Evolutionary conservation across 2,797 vertebrate genomes (phyloP).

Genomic region (Philypnodon macrostomus): DNA sequence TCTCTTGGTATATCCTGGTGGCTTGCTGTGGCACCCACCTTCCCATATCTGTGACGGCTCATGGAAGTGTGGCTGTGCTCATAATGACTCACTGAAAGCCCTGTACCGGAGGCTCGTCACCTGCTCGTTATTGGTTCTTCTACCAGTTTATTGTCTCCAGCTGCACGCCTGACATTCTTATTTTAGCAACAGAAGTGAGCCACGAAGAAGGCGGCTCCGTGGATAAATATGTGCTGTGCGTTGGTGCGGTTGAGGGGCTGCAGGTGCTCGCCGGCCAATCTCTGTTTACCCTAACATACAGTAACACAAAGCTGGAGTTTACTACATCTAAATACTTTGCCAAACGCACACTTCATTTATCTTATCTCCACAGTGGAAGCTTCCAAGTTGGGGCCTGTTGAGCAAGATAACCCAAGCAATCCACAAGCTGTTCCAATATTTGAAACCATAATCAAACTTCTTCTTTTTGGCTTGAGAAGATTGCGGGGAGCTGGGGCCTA

Average conservation of each 20-base stretch:
- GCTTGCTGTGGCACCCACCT: constrained; percentile 63
- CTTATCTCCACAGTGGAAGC: constrained; percentile 45
- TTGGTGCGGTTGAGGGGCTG: constrained; percentile 24
- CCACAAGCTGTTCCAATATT: constrained; percentile 52
- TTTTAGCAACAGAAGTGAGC: constrained; percentile 64
- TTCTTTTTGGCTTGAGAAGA: constrained; percentile 51
- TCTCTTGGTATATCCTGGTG: constrained; percentile 30
- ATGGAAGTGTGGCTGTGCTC: constrained; percentile 86
- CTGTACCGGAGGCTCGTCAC: constrained; percentile 84
- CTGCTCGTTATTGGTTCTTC: constrained; percentile 90
- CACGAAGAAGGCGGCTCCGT: constrained; percentile 21
- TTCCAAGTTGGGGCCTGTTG: constrained; percentile 33
- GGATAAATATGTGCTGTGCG: constrained; percentile 40
- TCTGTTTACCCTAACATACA: background rate
- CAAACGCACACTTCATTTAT: constrained; percentile 51
- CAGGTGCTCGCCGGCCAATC: constrained; percentile 41
- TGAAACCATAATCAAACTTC: constrained; percentile 50
- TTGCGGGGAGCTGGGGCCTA: constrained; percentile 42
- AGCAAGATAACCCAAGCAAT: constrained; percentile 48
- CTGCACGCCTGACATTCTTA: constrained; percentile 82
- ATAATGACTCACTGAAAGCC: constrained; percentile 93
- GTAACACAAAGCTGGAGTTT: constrained; percentile 15
- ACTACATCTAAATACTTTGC: constrained; percentile 38
- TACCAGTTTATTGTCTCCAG: constrained; percentile 92
- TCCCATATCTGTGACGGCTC: constrained; percentile 79